These are phyloP conservation scores for Ptychochromis oligacanthus DNA, from an alignment of 2,113 vertebrate species.

Conservation along the genomic window DNA sequence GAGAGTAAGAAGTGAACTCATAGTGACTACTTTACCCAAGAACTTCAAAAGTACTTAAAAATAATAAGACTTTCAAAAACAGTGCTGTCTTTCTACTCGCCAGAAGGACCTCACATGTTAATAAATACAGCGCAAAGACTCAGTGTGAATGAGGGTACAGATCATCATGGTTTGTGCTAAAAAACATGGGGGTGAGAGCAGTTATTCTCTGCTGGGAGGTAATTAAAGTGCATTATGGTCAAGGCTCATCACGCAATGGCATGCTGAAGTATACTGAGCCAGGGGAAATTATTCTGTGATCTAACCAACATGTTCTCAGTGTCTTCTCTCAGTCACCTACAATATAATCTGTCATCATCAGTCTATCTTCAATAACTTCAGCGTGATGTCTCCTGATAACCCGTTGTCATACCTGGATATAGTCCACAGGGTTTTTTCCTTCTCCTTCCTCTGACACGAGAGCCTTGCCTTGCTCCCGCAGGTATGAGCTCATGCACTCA, in stretches of 20 bases:
- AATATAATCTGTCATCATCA: neutral
- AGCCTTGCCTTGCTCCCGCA: conserved; percentile 98
- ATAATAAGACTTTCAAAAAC: neutral
- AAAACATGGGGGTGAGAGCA: neutral
- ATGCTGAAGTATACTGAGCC: neutral
- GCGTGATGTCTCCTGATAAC: neutral
- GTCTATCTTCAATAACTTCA: neutral
- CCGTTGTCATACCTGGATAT: conserved; percentile 89
- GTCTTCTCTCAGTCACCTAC: neutral
- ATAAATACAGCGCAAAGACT: neutral
- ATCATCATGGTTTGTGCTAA: neutral
- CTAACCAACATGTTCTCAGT: neutral
- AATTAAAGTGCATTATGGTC: conserved; percentile 1
- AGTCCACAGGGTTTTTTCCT: conserved; percentile 99
- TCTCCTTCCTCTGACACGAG: conserved; percentile 98
- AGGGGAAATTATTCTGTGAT: neutral
- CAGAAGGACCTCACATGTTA: neutral
- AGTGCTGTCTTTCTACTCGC: neutral
- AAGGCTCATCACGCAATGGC: neutral
- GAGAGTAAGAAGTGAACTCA: neutral
- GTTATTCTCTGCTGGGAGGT: neutral
- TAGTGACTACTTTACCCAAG: neutral
- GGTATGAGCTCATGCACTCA: conserved; percentile 99
- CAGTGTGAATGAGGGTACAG: neutral
- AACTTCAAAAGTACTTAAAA: neutral